phyloP scores from a whole-genome alignment of 2,113 vertebrate genomes.

The Cromileptes altivelis region DNA sequence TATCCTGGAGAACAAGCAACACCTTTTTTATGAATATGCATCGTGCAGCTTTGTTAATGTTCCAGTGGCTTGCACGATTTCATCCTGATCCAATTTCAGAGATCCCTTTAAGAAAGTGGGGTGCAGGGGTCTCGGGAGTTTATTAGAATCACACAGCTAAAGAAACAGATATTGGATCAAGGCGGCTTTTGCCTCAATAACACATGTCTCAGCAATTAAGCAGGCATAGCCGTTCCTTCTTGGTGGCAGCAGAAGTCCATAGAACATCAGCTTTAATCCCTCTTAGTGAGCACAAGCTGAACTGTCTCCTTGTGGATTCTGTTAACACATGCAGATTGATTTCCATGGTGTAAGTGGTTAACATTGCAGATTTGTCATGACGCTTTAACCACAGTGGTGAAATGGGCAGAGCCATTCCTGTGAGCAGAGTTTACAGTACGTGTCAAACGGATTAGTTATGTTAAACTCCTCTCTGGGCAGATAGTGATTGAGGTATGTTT shows the following conservation, averaged over 20 bases:
- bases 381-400: constrained; percentile 1
- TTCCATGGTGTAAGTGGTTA: constrained; percentile 24
- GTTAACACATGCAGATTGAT: constrained; percentile 39
- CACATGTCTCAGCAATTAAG: constrained; percentile 8
- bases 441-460: constrained; percentile 5
- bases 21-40: constrained; percentile 56
- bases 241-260: constrained; percentile 19
- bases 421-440: background rate
- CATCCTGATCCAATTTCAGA: constrained; percentile 29
- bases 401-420: background rate
- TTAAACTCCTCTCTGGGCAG: background rate
- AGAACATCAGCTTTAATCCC: constrained; percentile 28
- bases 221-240: constrained; percentile 15
- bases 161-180: constrained; percentile 36
- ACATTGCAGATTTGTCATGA: constrained; percentile 15
- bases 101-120: constrained; percentile 2
- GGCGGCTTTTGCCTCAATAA: constrained; percentile 20
- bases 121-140: constrained; percentile 17
- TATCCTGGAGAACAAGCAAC: constrained; percentile 28
- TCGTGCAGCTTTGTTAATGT: constrained; percentile 42
- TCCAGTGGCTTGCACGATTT: constrained; percentile 43
- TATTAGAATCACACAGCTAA: constrained; percentile 24
- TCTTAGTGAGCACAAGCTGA: constrained; percentile 30
- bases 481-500: background rate
- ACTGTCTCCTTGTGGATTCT: constrained; percentile 22